These are phyloP conservation scores for Crambe crambe DNA, from an alignment of 37 sponge, comb jelly and placozoan species.

Conservation along the genomic window DNA sequence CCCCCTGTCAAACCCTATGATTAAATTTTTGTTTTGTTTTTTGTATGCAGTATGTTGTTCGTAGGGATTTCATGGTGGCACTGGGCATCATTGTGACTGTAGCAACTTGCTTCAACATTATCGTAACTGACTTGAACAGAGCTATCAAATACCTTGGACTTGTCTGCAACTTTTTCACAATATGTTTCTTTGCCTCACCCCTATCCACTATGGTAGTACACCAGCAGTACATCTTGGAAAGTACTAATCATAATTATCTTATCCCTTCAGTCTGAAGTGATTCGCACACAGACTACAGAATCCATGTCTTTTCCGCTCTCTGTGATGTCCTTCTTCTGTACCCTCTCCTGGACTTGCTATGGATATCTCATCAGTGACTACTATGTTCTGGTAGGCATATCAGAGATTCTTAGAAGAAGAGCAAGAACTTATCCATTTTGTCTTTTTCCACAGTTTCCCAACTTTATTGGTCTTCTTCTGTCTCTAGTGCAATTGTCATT, in stretches of 20 bases:
- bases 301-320: slow-evolving; percentile 78
- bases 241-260: background rate
- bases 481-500: slow-evolving; percentile 49
- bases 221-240: background rate
- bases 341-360: slow-evolving; percentile 56
- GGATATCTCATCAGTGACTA: slow-evolving; percentile 49
- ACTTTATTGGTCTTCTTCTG: slow-evolving; percentile 50
- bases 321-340: slow-evolving; percentile 30
- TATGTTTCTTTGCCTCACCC: slow-evolving; percentile 75
- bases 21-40: background rate
- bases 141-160: slow-evolving; percentile 46
- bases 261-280: slow-evolving; percentile 51
- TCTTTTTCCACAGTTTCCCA: slow-evolving; percentile 46
- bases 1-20: background rate
- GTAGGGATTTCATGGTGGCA: slow-evolving; percentile 26
- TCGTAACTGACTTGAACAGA: slow-evolving; percentile 11
- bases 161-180: slow-evolving; percentile 67
- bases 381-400: slow-evolving; percentile 53
- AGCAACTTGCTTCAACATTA: slow-evolving; percentile 1
- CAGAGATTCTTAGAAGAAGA: background rate
- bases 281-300: slow-evolving; percentile 58
- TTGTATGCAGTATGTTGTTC: slow-evolving; percentile 28
- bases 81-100: slow-evolving; percentile 21
- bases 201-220: slow-evolving; percentile 73
- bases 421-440: background rate